These are phyloP conservation scores for Sinhomidia bicolor DNA, from an alignment of 2,888 invertebrate species.

Conservation along the genomic window DNA sequence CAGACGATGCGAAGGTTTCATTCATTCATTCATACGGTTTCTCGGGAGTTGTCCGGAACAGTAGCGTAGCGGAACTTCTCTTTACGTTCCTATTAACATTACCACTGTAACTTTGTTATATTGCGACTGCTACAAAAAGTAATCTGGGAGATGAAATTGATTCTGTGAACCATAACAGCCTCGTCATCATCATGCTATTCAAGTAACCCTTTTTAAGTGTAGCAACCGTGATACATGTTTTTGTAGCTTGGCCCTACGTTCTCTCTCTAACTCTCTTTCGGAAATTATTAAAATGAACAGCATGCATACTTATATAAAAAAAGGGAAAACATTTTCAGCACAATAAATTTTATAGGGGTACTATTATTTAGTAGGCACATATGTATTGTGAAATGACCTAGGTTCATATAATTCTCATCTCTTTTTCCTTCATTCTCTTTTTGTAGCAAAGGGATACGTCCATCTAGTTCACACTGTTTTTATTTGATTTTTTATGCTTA, in stretches of 20 bases:
- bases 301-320: neutral
- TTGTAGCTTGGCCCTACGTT: neutral
- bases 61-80: neutral
- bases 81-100: no score
- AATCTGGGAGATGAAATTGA: slow-evolving; percentile 59
- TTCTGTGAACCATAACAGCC: slow-evolving; percentile 50
- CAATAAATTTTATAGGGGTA: neutral
- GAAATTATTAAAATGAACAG: slow-evolving; percentile 3
- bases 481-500: no score
- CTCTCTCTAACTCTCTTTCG: neutral
- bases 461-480: neutral
- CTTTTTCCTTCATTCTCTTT: no score
- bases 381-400: neutral
- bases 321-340: neutral
- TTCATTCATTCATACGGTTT: slow-evolving; percentile 1
- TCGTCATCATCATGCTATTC: neutral
- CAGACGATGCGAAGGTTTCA: slow-evolving; percentile 34
- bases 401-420: no score
- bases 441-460: no score
- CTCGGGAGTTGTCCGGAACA: neutral
- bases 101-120: no score
- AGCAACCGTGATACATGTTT: neutral
- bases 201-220: slow-evolving; percentile 15
- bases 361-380: neutral
- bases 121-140: neutral